Percentiles rank a stretch among this genome's conserved stretches.
phyloP scores from a whole-genome alignment of 2,888 invertebrate genomes.

The Hydriomena furcata region DNA sequence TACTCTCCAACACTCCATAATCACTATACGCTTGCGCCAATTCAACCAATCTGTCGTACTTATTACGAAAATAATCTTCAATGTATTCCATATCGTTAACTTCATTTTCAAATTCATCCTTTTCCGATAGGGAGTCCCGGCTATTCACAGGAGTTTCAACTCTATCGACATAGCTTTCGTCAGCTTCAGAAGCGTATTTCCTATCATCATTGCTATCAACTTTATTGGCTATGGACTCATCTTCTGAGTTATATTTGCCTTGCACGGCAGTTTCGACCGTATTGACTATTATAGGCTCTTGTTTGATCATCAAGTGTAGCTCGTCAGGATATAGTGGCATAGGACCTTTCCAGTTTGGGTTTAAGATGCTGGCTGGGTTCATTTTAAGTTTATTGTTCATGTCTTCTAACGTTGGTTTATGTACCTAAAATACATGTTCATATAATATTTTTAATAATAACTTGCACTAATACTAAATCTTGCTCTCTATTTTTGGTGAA shows the following conservation, averaged over 20 bases:
- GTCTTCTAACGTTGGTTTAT: slow-evolving; percentile 1
- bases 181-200: slow-evolving; percentile 43
- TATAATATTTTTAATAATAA: background rate
- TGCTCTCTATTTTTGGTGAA: no score
- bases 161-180: slow-evolving; percentile 39
- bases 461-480: no score
- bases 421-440: background rate
- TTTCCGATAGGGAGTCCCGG: slow-evolving; percentile 35
- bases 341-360: slow-evolving; percentile 67
- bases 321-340: slow-evolving; percentile 68
- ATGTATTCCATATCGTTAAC: slow-evolving; percentile 58
- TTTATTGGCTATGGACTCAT: background rate
- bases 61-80: slow-evolving; percentile 58
- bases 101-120: slow-evolving; percentile 35
- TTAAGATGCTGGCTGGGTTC: slow-evolving; percentile 41
- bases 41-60: slow-evolving; percentile 51
- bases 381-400: background rate
- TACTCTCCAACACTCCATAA: slow-evolving; percentile 65
- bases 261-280: slow-evolving; percentile 17
- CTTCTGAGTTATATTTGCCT: slow-evolving; percentile 28
- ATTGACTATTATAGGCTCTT: slow-evolving; percentile 35
- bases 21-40: slow-evolving; percentile 75
- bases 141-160: slow-evolving; percentile 20
- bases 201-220: slow-evolving; percentile 17
- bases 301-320: slow-evolving; percentile 53